Conservation (phyloP, 1,140 invertebrate species). For the Antheraea pernyi region DNA sequence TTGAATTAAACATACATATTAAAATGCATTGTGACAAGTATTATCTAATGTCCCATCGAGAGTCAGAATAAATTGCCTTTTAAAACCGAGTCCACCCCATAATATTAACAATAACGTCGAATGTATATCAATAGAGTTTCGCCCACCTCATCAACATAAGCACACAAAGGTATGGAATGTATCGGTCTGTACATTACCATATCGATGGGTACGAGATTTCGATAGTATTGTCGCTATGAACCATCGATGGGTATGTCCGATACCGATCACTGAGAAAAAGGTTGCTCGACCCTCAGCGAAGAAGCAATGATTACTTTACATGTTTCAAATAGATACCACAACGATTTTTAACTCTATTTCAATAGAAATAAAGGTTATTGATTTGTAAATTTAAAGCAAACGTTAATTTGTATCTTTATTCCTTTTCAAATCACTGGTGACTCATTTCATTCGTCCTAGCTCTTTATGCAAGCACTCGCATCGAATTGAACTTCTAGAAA, state of each 20-base stretch:
- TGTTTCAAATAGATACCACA: conserved; percentile 10
- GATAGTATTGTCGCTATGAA: conserved; percentile 65
- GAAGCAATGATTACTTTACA: conserved; percentile 24
- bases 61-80: conserved; percentile 67
- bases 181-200: conserved; percentile 62
- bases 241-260: conserved; percentile 62
- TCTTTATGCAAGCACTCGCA: conserved; percentile 37
- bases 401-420: conserved; percentile 37
- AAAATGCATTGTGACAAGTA: conserved; percentile 34
- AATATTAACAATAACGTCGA: conserved; percentile 68
- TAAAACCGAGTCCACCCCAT: conserved; percentile 60
- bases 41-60: conserved; percentile 53
- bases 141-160: conserved; percentile 76
- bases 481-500: conserved; percentile 49
- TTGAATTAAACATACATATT: neutral
- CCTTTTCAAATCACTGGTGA: conserved; percentile 59
- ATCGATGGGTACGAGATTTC: conserved; percentile 52
- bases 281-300: conserved; percentile 45
- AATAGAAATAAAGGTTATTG: neutral
- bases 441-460: conserved; percentile 49
- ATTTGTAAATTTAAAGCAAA: conserved; percentile 20
- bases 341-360: conserved; percentile 32
- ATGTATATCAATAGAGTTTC: conserved; percentile 73
- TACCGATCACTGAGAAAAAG: conserved; percentile 64
- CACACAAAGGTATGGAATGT: conserved; percentile 71